Conservation (phyloP, 2,888 invertebrate species). For the Cordilura impudica region DNA sequence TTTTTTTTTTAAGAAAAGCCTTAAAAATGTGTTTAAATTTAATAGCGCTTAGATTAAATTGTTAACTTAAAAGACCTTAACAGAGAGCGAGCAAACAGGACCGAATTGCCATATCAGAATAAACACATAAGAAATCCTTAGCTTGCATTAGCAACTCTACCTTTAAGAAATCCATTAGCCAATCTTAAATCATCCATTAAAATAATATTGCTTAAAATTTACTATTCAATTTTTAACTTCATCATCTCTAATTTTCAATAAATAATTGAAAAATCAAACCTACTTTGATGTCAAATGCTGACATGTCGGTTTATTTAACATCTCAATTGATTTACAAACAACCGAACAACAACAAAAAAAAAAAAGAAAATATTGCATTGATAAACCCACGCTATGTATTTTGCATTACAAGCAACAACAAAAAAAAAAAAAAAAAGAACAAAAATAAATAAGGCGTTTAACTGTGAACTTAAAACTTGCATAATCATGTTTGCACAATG, state of each 20-base stretch:
- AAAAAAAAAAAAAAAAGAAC: constrained; percentile 15
- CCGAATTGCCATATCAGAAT: too few species aligned
- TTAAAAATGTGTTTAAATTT: too few species aligned
- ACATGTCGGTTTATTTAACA: constrained; percentile 60
- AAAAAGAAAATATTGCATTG: constrained; percentile 4
- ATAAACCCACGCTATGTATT: constrained; percentile 22
- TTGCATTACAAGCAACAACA: constrained; percentile 6
- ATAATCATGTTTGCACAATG: constrained; percentile 63
- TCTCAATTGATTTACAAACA: constrained; percentile 63
- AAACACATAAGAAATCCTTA: too few species aligned
- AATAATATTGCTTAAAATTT: not conserved
- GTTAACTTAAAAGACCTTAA: too few species aligned
- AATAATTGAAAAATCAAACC: constrained; percentile 63
- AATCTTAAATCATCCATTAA: too few species aligned
- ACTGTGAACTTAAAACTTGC: constrained; percentile 36
- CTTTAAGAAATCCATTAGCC: too few species aligned
- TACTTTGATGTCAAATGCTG: constrained; percentile 57
- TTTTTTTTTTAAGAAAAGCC: too few species aligned
- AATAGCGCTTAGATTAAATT: too few species aligned
- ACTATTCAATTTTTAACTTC: not conserved
- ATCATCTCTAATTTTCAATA: constrained; percentile 40
- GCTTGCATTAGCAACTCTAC: too few species aligned
- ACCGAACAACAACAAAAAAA: constrained; percentile 18
- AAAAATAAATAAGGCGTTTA: constrained; percentile 24
- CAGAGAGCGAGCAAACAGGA: too few species aligned